Conservation (phyloP, 2,113 vertebrate genomes). For the Myocastor coypus region DNA sequence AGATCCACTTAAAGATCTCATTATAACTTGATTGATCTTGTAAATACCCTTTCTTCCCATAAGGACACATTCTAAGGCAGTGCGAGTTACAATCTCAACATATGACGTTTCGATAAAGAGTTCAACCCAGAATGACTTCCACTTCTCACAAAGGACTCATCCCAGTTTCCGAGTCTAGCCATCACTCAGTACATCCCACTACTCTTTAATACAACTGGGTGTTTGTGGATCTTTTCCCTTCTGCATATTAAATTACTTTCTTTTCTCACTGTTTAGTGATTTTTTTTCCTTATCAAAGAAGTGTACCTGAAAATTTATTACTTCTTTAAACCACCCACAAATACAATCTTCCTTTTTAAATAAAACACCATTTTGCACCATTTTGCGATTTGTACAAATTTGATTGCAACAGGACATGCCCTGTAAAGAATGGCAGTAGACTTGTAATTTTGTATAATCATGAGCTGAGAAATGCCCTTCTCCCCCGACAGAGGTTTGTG, state of each 20-base stretch:
- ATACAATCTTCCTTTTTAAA: neutral
- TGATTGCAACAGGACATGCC: neutral
- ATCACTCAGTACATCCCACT: neutral
- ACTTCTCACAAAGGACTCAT: neutral
- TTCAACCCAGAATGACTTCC: neutral
- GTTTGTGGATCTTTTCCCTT: neutral
- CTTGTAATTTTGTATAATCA: neutral
- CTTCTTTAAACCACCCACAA: neutral
- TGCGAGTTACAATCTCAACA: neutral
- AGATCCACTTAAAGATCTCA: neutral
- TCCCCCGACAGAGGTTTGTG: neutral
- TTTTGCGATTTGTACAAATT: neutral
- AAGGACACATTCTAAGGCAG: neutral
- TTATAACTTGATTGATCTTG: neutral
- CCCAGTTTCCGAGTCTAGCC: neutral
- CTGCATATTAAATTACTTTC: neutral
- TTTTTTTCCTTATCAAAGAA: neutral
- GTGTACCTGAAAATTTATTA: neutral
- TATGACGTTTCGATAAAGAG: neutral
- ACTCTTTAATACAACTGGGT: neutral
- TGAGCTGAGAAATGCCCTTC: neutral
- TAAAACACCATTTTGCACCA: neutral
- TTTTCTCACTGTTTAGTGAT: neutral
- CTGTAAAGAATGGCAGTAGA: neutral
- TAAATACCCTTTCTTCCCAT: neutral